phyloP scores from a whole-genome alignment of 2,888 invertebrate genomes.

The Nymphalis urticae region DNA sequence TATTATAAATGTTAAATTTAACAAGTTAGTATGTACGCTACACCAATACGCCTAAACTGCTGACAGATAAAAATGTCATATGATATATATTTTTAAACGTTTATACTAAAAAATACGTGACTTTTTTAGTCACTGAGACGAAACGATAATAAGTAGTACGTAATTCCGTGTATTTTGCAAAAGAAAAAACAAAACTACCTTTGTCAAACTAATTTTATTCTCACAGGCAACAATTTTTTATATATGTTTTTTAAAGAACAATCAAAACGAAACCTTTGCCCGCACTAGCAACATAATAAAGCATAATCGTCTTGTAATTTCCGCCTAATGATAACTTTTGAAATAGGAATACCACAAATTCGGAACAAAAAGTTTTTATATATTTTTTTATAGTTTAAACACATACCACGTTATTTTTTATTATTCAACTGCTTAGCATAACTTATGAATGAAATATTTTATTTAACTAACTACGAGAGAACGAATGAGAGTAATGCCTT shows the following conservation, averaged over 20 bases:
- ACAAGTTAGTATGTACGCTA: too few species aligned
- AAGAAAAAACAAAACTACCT: too few species aligned
- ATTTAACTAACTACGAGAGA: too few species aligned
- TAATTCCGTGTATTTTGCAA: neutral
- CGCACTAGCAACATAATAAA: constrained; percentile 54
- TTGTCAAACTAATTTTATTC: neutral
- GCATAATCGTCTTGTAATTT: constrained; percentile 60
- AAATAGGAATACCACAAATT: constrained; percentile 34
- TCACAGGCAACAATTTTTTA: neutral
- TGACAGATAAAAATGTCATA: too few species aligned
- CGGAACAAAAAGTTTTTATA: neutral
- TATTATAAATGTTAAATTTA: too few species aligned
- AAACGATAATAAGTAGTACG: too few species aligned
- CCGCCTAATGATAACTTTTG: constrained; percentile 60
- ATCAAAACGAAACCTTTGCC: constrained; percentile 48
- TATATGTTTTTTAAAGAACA: neutral
- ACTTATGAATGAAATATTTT: too few species aligned
- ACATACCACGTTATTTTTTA: neutral
- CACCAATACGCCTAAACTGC: too few species aligned
- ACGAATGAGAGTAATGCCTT: too few species aligned
- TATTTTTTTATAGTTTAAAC: constrained; percentile 9
- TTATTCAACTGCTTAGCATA: neutral
- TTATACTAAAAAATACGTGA: too few species aligned
- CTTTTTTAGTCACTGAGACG: too few species aligned
- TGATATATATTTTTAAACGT: too few species aligned